phyloP scores from a whole-genome alignment of 2,113 vertebrate species.

The Boleophthalmus pectinirostris region DNA sequence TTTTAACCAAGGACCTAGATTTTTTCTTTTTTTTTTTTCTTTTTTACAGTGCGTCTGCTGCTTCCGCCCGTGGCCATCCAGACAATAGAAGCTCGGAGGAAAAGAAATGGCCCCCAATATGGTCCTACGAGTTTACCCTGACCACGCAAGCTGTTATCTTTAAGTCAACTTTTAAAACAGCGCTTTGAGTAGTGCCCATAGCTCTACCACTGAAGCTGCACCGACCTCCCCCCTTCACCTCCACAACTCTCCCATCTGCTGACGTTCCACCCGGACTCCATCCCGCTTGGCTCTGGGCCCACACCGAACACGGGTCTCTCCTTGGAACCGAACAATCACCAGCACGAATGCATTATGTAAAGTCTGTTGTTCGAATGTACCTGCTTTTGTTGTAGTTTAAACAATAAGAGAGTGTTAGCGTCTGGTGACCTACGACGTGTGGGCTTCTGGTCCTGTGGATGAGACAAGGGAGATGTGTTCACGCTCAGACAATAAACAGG shows the following conservation, averaged over 20 bases:
- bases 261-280: conserved; percentile 70
- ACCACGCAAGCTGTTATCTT: conserved; percentile 82
- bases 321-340: conserved; percentile 62
- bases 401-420: not conserved
- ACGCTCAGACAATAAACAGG: not conserved
- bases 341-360: conserved; percentile 44
- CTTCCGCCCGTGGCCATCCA: conserved; percentile 75
- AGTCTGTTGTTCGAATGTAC: conserved; percentile 49
- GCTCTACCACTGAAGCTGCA: conserved; percentile 72
- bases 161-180: conserved; percentile 80
- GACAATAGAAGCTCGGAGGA: conserved; percentile 64
- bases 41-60: conserved; percentile 60
- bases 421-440: not conserved
- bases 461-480: not conserved
- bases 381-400: conserved; percentile 27
- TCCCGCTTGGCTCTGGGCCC: conserved; percentile 74
- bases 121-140: conserved; percentile 78
- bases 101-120: conserved; percentile 72
- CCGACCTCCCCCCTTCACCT: conserved; percentile 41
- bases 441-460: conserved; percentile 2
- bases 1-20: too few species aligned
- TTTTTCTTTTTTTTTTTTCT: too few species aligned
- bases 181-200: conserved; percentile 77
- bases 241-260: conserved; percentile 75
- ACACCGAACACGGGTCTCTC: conserved; percentile 67